These are phyloP conservation scores for Lampris incognitus DNA, from an alignment of 2,113 vertebrate species.

Conservation along the genomic window DNA sequence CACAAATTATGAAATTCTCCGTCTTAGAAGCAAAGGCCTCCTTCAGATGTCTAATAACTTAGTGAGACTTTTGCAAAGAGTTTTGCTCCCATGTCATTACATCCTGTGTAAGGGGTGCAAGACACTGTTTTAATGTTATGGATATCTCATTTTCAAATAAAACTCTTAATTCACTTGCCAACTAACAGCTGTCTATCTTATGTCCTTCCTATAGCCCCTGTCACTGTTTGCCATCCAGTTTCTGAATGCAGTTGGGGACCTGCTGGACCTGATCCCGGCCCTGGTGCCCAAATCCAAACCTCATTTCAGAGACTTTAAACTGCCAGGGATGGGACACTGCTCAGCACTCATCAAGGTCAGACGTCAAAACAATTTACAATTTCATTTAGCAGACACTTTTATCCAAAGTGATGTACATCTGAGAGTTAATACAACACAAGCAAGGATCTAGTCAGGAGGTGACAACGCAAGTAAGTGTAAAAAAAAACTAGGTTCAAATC, in stretches of 20 bases:
- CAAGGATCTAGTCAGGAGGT: too few species aligned
- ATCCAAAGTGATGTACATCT: too few species aligned
- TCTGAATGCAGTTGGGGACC: slow-evolving; percentile 88
- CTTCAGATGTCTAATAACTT: neutral
- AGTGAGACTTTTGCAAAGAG: neutral
- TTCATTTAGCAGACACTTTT: too few species aligned
- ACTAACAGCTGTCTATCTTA: slow-evolving; percentile 34
- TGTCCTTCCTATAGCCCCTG: slow-evolving; percentile 82
- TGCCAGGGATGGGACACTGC: slow-evolving; percentile 91
- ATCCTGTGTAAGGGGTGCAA: neutral
- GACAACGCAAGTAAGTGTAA: too few species aligned
- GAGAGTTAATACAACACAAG: too few species aligned
- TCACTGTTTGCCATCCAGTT: slow-evolving; percentile 86
- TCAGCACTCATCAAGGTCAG: slow-evolving; percentile 95
- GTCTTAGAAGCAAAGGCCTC: neutral
- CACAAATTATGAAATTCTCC: neutral
- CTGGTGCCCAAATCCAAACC: slow-evolving; percentile 70
- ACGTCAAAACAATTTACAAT: slow-evolving; percentile 52
- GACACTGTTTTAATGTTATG: too few species aligned
- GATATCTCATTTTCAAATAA: neutral
- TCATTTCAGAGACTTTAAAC: slow-evolving; percentile 51
- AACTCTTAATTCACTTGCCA: neutral
- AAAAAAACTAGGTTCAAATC: too few species aligned
- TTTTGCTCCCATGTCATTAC: neutral
- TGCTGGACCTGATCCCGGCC: slow-evolving; percentile 90